Evolutionary conservation across 64 coral and sea anemone genomes (phyloP).

Genomic region (Hydrozoanthus tunicans): DNA sequence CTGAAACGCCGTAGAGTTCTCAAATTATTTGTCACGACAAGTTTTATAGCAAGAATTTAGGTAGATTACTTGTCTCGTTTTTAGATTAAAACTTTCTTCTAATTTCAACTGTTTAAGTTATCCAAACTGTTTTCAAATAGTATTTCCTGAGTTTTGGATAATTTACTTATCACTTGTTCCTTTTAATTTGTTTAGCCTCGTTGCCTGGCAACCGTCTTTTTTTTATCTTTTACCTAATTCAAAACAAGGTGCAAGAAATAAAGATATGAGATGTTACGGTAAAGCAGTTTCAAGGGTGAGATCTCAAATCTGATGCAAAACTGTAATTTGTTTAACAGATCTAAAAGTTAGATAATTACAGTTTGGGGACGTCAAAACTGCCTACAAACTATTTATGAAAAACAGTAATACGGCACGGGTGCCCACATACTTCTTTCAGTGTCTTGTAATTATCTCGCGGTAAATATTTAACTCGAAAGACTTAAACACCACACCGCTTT

Average conservation of each 20-base stretch:
- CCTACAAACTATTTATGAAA: not conserved
- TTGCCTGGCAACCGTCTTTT: constrained; percentile 11
- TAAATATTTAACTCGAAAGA: constrained; percentile 28
- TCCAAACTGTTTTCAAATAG: no score
- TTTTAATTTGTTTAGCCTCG: not conserved
- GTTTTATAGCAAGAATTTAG: no score
- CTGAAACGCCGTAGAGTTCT: no score
- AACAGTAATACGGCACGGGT: not conserved
- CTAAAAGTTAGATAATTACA: not conserved
- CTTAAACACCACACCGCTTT: not conserved
- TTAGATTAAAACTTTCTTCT: no score
- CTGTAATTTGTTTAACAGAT: not conserved
- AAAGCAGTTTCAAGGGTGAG: not conserved
- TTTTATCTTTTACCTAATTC: not conserved
- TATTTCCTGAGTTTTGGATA: no score
- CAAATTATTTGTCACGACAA: no score
- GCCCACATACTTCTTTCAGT: not conserved
- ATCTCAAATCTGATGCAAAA: not conserved
- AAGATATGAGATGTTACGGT: not conserved
- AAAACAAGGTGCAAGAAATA: not conserved
- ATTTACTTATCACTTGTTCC: not conserved
- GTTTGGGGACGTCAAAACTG: not conserved
- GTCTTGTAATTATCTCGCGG: constrained; percentile 18
- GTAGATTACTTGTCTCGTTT: no score
- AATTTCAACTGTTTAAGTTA: no score